Evolutionary conservation across 2,113 vertebrate species (phyloP).

Genomic region (Columbina picui): DNA sequence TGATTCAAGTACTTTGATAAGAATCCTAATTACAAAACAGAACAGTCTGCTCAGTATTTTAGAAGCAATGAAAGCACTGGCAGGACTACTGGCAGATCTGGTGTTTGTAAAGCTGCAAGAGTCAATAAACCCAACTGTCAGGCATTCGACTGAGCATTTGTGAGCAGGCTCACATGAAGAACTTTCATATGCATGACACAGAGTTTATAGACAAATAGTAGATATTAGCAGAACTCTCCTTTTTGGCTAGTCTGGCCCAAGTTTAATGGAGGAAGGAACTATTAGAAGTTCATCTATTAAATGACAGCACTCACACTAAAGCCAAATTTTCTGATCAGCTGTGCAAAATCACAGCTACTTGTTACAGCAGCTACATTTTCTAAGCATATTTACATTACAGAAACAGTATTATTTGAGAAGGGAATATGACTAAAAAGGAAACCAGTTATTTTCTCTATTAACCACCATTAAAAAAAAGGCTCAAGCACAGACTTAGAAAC

Average conservation of each 20-base stretch:
- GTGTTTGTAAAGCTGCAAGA: neutral
- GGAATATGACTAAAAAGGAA: neutral
- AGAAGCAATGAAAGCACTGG: conserved; percentile 16
- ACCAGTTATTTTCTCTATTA: neutral
- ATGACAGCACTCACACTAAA: neutral
- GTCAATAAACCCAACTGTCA: conserved; percentile 14
- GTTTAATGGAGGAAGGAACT: neutral
- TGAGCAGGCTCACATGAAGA: neutral
- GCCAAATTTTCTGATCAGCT: neutral
- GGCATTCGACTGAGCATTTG: neutral
- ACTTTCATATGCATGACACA: neutral
- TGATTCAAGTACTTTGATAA: neutral
- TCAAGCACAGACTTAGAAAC: neutral
- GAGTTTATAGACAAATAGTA: neutral
- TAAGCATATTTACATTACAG: neutral
- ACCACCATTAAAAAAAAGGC: neutral
- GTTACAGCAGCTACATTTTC: neutral
- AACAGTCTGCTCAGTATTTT: conserved; percentile 5
- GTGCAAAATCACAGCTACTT: neutral
- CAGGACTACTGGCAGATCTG: neutral
- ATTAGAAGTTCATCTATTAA: neutral
- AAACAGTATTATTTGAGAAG: neutral
- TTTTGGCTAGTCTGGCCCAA: neutral
- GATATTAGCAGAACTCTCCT: neutral
- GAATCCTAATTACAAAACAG: neutral